Evolutionary conservation across 2,888 invertebrate genomes (phyloP), one percentile per base, ranked within the genome.

Genomic region (Blastobasis adustella): DNA sequence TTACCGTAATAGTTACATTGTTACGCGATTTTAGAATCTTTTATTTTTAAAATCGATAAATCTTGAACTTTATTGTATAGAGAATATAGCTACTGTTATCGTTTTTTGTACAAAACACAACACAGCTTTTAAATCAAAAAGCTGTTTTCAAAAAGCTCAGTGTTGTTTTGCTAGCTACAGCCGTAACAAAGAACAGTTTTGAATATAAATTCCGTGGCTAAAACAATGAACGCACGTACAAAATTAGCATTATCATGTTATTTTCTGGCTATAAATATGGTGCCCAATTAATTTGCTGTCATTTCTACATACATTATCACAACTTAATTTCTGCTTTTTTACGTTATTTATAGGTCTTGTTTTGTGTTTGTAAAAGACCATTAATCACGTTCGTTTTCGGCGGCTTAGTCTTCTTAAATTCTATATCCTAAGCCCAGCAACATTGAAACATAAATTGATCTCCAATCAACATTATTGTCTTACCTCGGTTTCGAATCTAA

Each of bases 251-350:
- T 63, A 60, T 59, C 51, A 61, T 63, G 59, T 59, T 52, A 62
- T 55, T 61, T 57, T 49, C 54, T 51, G 48, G 49, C 56, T 57
- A 66, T 73, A 71, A 74, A 73, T 74, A 62, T 62, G 53, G 45
- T 56, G 56, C 54, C 65, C 67, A 69, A 74, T 72, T 70, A 71
- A 73, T 74, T 62, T 61, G 50, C 56, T 59, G 66, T 66, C 69
- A 61, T 58, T 63, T 63, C 57, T 63, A 70, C 60, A 58, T 66
- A 63, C 54, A 67, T 61, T 66, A 66, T 60, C 61, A 68, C 65
- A 58, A 66, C 64, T 67, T 66, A 62, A 67, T 67, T 69, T 61
- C 53, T 53, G 44, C 55, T 51, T 52, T 47, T 46, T 54, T 57
- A 57, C 56, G 60, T 51, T 60, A 56, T 55, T 51, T 56, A 56